Percentiles rank a stretch among this genome's conserved stretches.
phyloP scores from a whole-genome alignment of 2,113 vertebrate genomes.

The Leucopsar rothschildi region DNA sequence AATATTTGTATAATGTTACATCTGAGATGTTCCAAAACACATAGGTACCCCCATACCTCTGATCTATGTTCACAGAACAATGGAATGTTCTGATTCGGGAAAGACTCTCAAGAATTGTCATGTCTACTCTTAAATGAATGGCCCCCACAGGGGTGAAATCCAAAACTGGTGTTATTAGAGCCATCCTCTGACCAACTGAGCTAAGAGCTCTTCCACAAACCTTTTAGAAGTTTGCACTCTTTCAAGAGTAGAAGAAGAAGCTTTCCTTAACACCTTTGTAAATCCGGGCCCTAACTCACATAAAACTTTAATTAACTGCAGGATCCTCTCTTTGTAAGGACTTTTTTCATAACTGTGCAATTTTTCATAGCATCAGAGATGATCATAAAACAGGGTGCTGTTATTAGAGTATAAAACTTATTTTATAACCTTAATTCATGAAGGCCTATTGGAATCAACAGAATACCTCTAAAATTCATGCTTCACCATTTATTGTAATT shows the following conservation, averaged over 20 bases:
- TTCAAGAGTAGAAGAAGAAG: neutral
- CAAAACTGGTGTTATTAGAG: neutral
- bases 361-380: neutral
- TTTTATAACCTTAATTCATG: neutral
- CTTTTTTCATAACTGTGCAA: neutral
- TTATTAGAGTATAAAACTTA: neutral
- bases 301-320: neutral
- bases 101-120: neutral
- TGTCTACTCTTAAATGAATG: neutral
- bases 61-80: neutral
- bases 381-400: neutral
- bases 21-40: neutral
- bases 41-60: accelerated
- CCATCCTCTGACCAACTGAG: neutral
- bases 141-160: neutral
- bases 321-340: neutral
- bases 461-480: neutral
- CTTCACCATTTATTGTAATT: neutral
- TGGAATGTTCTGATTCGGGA: neutral
- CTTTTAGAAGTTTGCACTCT: neutral
- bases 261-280: neutral
- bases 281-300: neutral
- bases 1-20: neutral
- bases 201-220: neutral
- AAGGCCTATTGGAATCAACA: neutral